Base-by-base conservation (phyloP, 2,888 invertebrate genomes). In the Cheilosia scutellata region DNA sequence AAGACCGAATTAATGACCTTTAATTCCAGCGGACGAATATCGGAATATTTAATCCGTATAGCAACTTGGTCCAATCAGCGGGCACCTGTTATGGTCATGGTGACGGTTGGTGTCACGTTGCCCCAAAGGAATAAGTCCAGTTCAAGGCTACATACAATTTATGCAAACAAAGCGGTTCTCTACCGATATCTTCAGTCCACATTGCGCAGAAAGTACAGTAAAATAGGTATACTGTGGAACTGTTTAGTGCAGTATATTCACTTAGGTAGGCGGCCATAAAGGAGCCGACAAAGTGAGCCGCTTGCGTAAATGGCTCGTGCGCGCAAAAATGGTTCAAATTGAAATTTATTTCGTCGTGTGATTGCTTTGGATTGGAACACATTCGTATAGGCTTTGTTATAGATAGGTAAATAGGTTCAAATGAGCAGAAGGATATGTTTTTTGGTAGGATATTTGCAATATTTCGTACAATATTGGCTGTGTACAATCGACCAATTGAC, bases 91-190 rank as follows among this genome's bases (percentile, higher is more conserved):
- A 77, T 77, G 77, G 77, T 71, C 71, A 70, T 40, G 37, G 27
- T 55, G 70, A 71, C 25, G 44, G 70, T 53, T 44, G 70, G n/a
- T 47, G 44, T 40, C 20, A 55, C 7, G 33, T 44, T 63, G 47
- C 77, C 70, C 37, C 53, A 66, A 68, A 62, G 77, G 77, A 78
- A 57, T 70, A 47, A 55, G 70, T 77, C 40, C 70, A 77, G 62
- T 70, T 55, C 62, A 62, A 63, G 57, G 53, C 27, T 62, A 60
- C 33, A 68, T 20, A 53, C 13, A 27, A 77, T 42, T 53, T 47
- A 68, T 76, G 76, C 58, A 76, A 76, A 76, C 66, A 58, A 58
- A 77, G 68, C 44, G 68, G 53, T 40, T 27, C 25, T 40, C 37
- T 29, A 33, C n/a, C 4, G 57, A 42, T 16, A 47, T 11, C 5